Base-by-base conservation (phyloP, 2,797 vertebrate genomes). In the Clarias pachynema region DNA sequence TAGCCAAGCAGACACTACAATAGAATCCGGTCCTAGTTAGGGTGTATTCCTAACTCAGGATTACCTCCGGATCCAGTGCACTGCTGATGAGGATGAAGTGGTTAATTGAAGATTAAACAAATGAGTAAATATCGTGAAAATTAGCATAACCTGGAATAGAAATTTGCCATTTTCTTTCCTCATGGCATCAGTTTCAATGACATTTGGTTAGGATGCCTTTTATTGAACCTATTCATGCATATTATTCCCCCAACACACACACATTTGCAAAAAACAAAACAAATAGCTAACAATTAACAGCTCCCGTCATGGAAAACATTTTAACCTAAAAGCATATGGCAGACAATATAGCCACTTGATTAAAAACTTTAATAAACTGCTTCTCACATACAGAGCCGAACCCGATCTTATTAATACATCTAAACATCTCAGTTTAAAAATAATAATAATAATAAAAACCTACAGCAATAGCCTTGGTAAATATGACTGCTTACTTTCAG, bases 401-500 rank as follows among this genome's bases (percentile, higher is more conserved):
- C 92, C 90, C 89, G 93, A 93, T 94, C 91, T 95, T 91, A 90
- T 95, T 94, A 94, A 95, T 93, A 92, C 93, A 93, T 93, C 92
- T 92, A 91, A 89, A 87, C 74, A 89, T 92, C 93, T 94, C 94
- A 95, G 90, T 77, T 24, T 22, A 59, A 86, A 73, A 53, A 69
- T 66, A 29, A 62, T 24, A 74, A 63, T 40, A 40, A 40, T 40
- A 40, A 40, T 6, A 87, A 79, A 91, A 93, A 93, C 91, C 92
- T 92, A 92, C 92, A 87, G 88, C 85, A 77, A 81, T 63, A 85
- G 90, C 91, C 91, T 89, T 85, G 89, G 94, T 95, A 95, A 95
- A 95, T 95, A 95, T 92, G 91, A 93, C 94, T 94, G 93, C 93
- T 94, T 94, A 94, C 93, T 93, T 93, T 89, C 88, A 92, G 91